phyloP scores from a whole-genome alignment of 2,888 invertebrate genomes.

The Dolomedes plantarius region DNA sequence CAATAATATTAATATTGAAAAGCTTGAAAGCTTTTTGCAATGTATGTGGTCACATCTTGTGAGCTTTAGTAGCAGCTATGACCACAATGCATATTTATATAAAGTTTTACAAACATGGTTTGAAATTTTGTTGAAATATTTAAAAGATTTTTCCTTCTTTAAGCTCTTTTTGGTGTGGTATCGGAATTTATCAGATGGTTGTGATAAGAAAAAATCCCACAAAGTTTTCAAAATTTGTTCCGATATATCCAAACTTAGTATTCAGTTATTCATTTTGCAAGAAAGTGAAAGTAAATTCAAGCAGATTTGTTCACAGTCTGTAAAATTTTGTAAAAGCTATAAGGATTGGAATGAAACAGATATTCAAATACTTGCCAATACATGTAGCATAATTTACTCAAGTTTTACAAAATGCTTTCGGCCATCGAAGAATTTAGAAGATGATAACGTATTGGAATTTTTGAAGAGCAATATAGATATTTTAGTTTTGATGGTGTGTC shows the following conservation, averaged over 20 bases:
- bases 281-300: background rate
- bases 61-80: background rate
- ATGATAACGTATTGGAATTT: background rate
- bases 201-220: background rate
- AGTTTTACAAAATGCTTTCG: conserved; percentile 4
- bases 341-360: background rate
- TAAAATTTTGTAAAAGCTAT: background rate
- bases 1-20: background rate
- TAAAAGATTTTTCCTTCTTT: background rate
- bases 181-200: background rate
- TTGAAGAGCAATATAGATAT: background rate
- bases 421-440: background rate
- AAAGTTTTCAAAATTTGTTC: conserved; percentile 13
- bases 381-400: conserved; percentile 15
- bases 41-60: conserved; percentile 17
- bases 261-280: conserved; percentile 20
- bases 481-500: background rate
- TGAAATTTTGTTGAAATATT: conserved; percentile 27
- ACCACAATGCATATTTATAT: conserved; percentile 17
- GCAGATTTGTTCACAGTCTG: background rate
- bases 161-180: conserved; percentile 3
- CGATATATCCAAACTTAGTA: conserved; percentile 7
- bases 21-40: conserved; percentile 15
- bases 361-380: background rate
- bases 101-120: conserved; percentile 20